Percentiles rank a stretch among this genome's conserved stretches.
phyloP scores from a whole-genome alignment of 2,888 invertebrate species.

The Cecidostiba fungosa region DNA sequence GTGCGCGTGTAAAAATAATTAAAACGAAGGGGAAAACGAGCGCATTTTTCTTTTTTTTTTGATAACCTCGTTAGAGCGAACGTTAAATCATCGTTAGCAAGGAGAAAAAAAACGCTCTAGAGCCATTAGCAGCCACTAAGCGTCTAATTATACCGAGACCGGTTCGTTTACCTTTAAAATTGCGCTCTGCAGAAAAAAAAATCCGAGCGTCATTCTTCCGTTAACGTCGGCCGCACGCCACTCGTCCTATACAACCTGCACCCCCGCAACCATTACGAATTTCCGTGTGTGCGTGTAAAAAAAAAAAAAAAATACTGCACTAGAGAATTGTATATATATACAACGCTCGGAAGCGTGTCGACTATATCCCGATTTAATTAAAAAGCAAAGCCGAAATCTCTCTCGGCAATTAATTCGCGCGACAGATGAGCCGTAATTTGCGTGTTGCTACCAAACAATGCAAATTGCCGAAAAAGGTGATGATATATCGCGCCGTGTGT shows the following conservation, averaged over 20 bases:
- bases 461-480: background rate
- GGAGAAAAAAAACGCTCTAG: background rate
- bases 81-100: constrained; percentile 1
- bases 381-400: background rate
- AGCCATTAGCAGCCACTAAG: background rate
- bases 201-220: constrained; percentile 3
- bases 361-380: background rate
- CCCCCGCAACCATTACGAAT: constrained; percentile 1
- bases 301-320: background rate
- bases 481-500: background rate
- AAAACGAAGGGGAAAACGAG: background rate
- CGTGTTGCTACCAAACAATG: background rate
- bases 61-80: background rate
- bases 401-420: background rate
- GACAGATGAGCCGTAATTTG: background rate
- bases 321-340: background rate
- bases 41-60: too few species aligned
- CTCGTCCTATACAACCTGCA: background rate
- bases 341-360: background rate
- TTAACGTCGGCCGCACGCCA: background rate
- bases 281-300: background rate
- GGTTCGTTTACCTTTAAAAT: constrained; percentile 27
- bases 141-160: constrained; percentile 16
- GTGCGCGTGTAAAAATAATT: background rate
- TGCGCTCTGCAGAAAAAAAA: background rate